Base-by-base conservation (phyloP, 1,140 invertebrate species). In the Bombus consobrinus region DNA sequence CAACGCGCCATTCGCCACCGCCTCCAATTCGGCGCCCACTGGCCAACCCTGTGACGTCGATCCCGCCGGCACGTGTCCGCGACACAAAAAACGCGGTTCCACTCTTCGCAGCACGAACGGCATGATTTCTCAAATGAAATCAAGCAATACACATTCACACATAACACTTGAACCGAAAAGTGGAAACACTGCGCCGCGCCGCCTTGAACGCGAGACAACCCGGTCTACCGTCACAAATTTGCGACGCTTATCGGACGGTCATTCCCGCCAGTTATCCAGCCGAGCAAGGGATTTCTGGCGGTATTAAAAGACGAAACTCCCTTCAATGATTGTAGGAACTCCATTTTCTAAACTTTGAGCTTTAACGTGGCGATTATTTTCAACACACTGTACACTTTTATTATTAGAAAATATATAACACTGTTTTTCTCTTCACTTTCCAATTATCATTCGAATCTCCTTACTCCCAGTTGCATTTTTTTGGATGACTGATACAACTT, bases 1-100 rank as follows among this genome's bases (percentile, higher is more conserved):
- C 39, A 96, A 92, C 57, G 96, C 95, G 37, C 96, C 96, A 86
- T 96, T 96, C 71, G 95, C 94, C 57, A 96, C 95, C 37, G 95
- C 94, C 82, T 95, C 95, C 83, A 95, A 92, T 90, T 95, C 95
- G 86, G 95, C 94, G 71, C 95, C 95, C 71, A 95, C 93, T 80
- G 94, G 93, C 92, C 94, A 94, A 81, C 92, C 91, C 87, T 94
- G 92, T 77, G 93, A 92, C 12, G 90, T 91, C 47, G 93, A 83
- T 28, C 93, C 93, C 86, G 92, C 88, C 22, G 94, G 94, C 92
- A 95, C 94, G 91, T 95, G 94, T 78, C 94, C 94, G 83, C 95
- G 94, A 85, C 95, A 94, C 91, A 96, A 62, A 87, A 93, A 94
- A 75, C 93, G 93, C 89, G 95, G 95, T 85, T 95, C 93, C 86